Percentiles rank a stretch among this genome's conserved stretches.
These are phyloP conservation scores for Ameiurus melas DNA, from an alignment of 2,113 vertebrate species.

Conservation along the genomic window DNA sequence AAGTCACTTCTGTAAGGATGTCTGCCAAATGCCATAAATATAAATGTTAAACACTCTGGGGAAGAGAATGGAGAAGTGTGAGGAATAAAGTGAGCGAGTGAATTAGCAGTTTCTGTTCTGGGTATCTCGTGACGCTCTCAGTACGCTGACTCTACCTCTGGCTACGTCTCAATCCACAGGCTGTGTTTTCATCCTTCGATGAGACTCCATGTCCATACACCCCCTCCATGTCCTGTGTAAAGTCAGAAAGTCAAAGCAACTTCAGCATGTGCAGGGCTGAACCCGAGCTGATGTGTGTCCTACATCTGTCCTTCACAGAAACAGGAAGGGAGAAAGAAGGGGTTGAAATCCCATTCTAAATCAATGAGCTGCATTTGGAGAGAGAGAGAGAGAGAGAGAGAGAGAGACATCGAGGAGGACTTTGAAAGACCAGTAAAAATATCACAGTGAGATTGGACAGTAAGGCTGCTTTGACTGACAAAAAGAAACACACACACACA, in stretches of 20 bases:
- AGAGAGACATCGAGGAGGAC: conserved; percentile 20
- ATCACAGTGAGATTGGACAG: not conserved
- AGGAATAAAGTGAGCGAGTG: not conserved
- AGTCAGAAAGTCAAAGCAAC: not conserved
- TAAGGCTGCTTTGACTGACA: not conserved
- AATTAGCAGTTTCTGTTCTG: conserved; percentile 1
- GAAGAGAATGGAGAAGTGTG: not conserved
- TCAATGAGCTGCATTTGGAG: conserved; percentile 38
- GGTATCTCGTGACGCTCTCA: not conserved
- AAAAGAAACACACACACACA: not conserved
- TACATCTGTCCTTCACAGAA: not conserved
- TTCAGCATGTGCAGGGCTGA: not conserved
- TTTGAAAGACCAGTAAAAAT: conserved; percentile 8
- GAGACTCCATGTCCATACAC: not conserved
- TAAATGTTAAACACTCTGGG: too few species aligned
- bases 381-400: conserved; percentile 39
- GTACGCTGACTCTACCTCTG: not conserved
- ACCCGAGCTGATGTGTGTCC: not conserved
- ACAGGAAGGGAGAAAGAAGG: not conserved
- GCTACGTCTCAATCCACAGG: not conserved
- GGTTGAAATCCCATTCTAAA: conserved; percentile 29
- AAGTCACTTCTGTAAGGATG: not conserved
- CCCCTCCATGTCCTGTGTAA: not conserved
- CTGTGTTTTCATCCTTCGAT: not conserved
- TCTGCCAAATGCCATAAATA: not conserved